phyloP scores from a whole-genome alignment of 1,140 invertebrate genomes.

The Lethocerus indicus region DNA sequence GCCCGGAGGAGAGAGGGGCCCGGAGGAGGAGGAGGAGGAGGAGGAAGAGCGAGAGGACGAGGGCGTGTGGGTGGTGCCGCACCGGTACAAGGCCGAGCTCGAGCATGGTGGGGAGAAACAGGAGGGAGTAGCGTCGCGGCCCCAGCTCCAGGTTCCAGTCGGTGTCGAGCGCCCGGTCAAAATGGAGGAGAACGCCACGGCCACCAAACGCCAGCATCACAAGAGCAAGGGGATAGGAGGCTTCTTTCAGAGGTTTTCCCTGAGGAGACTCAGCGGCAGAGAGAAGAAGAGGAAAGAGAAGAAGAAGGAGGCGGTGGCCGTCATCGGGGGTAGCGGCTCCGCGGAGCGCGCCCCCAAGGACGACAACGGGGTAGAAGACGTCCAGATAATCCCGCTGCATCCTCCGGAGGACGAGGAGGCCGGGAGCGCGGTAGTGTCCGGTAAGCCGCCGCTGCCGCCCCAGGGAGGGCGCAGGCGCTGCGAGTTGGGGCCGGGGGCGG shows the following conservation, averaged over 20 bases:
- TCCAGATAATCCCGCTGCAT: slow-evolving; percentile 28
- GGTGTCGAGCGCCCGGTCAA: background rate
- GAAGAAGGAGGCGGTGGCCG: slow-evolving; percentile 21
- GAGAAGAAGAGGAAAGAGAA: slow-evolving; percentile 21
- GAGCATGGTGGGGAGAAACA: slow-evolving; percentile 24
- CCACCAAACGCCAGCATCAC: background rate
- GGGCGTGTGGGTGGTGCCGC: slow-evolving; percentile 10
- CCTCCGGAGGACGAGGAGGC: slow-evolving; percentile 26
- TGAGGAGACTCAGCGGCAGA: slow-evolving; percentile 28
- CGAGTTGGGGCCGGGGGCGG: too few relatives aligned
- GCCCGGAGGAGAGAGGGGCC: slow-evolving; percentile 10
- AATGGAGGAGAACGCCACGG: slow-evolving; percentile 3
- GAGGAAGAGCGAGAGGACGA: slow-evolving; percentile 14
- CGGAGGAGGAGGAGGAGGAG: slow-evolving; percentile 10
- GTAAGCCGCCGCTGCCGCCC: slow-evolving; percentile 16
- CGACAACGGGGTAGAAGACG: slow-evolving; percentile 15
- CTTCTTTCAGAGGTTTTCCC: slow-evolving; percentile 33
- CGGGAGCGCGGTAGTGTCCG: too few relatives aligned
- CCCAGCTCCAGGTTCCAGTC: slow-evolving; percentile 21
- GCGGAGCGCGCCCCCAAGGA: slow-evolving; percentile 9
- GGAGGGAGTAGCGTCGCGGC: slow-evolving; percentile 23
- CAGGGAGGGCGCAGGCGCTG: too few relatives aligned
- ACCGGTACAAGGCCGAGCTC: slow-evolving; percentile 18
- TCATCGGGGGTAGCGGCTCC: slow-evolving; percentile 4
- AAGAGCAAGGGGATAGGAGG: slow-evolving; percentile 28